Evolutionary conservation across 1,140 invertebrate genomes (phyloP), one percentile per base, ranked within the genome.

Genomic region (Schmidtea mediterranea): DNA sequence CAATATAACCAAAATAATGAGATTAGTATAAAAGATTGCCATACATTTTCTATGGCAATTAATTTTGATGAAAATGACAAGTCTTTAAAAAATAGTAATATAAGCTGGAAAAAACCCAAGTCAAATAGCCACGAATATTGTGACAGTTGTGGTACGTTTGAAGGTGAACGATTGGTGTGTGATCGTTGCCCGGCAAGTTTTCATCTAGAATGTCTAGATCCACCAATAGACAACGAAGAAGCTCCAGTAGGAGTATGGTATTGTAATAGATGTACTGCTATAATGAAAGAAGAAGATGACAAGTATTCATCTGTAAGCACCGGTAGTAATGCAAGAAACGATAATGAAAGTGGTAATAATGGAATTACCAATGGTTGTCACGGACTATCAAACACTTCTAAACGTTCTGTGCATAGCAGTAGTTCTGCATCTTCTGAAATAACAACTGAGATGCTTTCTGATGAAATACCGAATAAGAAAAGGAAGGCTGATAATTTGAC

Each of bases 101-200:
- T 21, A 13, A 13, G n/a, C 12, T 48, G 46, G 46, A 48, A 48
- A 37, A 40, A 37, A 24, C 46, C 46, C 5, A 75, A 79, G 59
- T 76, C 80, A n/a, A 78, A 84, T 54, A 90, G 89, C 67, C 79
- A 80, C 62, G 83, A 89, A 61, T 77, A 74, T 52, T 92, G 84
- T 62, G 82, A 89, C 67, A 77, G 64, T 50, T 67, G 66, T 51
- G 48, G 82, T 61, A 73, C 77, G 53, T 83, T 89, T 70, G 83
- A 82, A 36, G 84, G 84, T 24, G 80, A 87, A 63, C 66, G 92
- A n/a, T 75, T 92, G 46, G 90, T 83, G 60, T 92, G 87, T 64
- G 84, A 92, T 61, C 75, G 76, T 53, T 92, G 86, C 61, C 82
- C 83, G 32, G 80, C 81, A 32, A 83, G 83, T 32, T 92, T 92